Percentiles rank a stretch among this genome's conserved stretches.
Evolutionary conservation across 2,888 invertebrate genomes (phyloP).

Genomic region (Fragum whitleyi): DNA sequence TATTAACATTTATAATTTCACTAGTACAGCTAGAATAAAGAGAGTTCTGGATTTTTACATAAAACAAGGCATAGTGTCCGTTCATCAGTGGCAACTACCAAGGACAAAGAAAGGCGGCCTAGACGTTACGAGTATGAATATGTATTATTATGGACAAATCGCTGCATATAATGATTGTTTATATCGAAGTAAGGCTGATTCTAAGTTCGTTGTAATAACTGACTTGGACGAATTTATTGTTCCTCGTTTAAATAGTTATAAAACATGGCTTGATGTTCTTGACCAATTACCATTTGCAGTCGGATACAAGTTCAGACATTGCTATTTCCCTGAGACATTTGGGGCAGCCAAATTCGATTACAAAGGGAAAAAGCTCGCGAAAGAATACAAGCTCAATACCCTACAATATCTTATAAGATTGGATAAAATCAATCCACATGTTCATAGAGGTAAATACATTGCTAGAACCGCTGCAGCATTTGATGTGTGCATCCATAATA

Average conservation of each 20-base stretch:
- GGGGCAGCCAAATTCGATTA: neutral
- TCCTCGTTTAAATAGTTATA: neutral
- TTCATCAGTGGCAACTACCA: neutral
- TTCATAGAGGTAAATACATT: neutral
- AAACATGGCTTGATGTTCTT: neutral
- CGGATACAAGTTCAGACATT: constrained; percentile 2
- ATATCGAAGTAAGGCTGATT: neutral
- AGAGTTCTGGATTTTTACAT: neutral
- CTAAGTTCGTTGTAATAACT: neutral
- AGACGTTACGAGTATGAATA: no score
- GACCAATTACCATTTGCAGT: neutral
- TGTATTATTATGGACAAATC: constrained; percentile 8
- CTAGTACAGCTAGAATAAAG: neutral
- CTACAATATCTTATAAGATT: neutral
- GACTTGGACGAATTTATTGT: constrained; percentile 21
- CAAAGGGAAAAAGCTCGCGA: neutral
- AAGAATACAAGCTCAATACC: neutral
- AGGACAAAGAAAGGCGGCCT: neutral
- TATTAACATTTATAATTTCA: constrained; percentile 3
- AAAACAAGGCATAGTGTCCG: neutral
- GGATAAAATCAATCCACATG: neutral
- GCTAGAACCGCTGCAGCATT: neutral
- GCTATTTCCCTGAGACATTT: neutral
- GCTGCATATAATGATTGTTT: constrained; percentile 14
- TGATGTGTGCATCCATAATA: neutral